A percentile compares a stretch with the other conserved stretches of the same genome.
Evolutionary conservation across 1,140 invertebrate genomes (phyloP).

Genomic region (Procambarus virginalis): DNA sequence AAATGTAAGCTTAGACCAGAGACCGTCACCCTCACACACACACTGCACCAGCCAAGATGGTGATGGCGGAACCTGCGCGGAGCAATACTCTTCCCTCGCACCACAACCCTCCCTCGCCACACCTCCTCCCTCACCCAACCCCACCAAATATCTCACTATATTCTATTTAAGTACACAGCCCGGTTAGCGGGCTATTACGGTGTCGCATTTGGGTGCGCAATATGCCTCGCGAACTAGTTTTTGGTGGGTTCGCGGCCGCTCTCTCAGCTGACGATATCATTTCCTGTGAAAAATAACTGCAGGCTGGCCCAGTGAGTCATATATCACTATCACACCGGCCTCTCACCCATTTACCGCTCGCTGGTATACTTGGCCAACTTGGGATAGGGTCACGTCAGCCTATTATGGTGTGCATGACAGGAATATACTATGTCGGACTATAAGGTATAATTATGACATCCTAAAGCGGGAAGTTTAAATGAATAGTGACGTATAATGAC

Average conservation of each 20-base stretch:
- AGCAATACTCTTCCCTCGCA: slow-evolving; percentile 19
- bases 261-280: slow-evolving; percentile 62
- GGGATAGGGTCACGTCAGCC: too few relatives aligned
- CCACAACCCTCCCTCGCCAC: neutral
- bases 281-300: slow-evolving; percentile 54
- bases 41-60: slow-evolving; percentile 48
- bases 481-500: neutral
- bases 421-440: slow-evolving; percentile 8
- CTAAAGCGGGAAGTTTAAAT: slow-evolving; percentile 23
- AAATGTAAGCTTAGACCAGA: slow-evolving; percentile 2
- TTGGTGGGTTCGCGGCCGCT: neutral
- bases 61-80: slow-evolving; percentile 45
- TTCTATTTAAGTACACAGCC: too few relatives aligned
- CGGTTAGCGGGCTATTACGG: too few relatives aligned
- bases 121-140: too few relatives aligned
- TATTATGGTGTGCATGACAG: too few relatives aligned
- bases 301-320: slow-evolving; percentile 11
- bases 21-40: slow-evolving; percentile 17
- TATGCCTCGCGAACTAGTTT: slow-evolving; percentile 4
- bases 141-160: too few relatives aligned
- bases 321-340: neutral
- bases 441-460: slow-evolving; percentile 13
- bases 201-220: too few relatives aligned
- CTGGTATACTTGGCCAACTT: too few relatives aligned
- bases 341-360: too few relatives aligned